These are phyloP conservation scores for Astreopora myriophthalma DNA, from an alignment of 64 coral and sea anemone species.

Conservation along the genomic window DNA sequence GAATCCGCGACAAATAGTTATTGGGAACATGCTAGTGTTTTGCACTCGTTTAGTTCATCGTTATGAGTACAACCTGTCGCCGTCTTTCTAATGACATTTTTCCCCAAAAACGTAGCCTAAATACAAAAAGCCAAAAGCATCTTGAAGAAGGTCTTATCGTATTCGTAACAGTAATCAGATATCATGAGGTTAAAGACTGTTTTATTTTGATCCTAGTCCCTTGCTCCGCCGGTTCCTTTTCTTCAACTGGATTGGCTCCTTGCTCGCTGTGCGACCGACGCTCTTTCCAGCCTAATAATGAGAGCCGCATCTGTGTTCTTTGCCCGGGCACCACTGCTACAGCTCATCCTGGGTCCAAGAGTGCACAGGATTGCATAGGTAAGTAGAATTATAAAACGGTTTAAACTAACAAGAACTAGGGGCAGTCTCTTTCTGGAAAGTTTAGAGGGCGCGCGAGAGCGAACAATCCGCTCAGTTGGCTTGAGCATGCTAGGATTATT, in stretches of 20 bases:
- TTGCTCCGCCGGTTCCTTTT: slow-evolving; percentile 63
- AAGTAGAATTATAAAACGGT: not conserved
- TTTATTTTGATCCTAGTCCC: slow-evolving; percentile 19
- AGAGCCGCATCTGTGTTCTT: slow-evolving; percentile 40
- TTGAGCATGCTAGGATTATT: not conserved
- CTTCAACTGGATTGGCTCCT: slow-evolving; percentile 53
- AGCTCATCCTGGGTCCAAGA: slow-evolving; percentile 13
- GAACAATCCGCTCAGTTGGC: not conserved
- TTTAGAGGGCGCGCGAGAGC: not conserved
- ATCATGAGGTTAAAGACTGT: not conserved
- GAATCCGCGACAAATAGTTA: not conserved
- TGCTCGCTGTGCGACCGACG: slow-evolving; percentile 52
- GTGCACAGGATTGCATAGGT: slow-evolving; percentile 56
- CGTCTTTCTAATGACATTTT: not conserved
- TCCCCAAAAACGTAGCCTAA: not conserved
- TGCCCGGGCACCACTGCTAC: slow-evolving; percentile 70
- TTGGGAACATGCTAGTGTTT: not conserved
- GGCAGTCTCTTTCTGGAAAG: not conserved
- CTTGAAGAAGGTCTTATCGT: not conserved
- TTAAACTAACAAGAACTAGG: not conserved
- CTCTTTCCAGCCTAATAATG: slow-evolving; percentile 59
- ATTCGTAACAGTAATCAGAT: no score
- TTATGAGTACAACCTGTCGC: not conserved
- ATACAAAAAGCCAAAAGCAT: not conserved
- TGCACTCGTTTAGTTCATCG: not conserved